Base-by-base conservation (phyloP, 2,113 vertebrate genomes). In the Corynorhinus townsendii region DNA sequence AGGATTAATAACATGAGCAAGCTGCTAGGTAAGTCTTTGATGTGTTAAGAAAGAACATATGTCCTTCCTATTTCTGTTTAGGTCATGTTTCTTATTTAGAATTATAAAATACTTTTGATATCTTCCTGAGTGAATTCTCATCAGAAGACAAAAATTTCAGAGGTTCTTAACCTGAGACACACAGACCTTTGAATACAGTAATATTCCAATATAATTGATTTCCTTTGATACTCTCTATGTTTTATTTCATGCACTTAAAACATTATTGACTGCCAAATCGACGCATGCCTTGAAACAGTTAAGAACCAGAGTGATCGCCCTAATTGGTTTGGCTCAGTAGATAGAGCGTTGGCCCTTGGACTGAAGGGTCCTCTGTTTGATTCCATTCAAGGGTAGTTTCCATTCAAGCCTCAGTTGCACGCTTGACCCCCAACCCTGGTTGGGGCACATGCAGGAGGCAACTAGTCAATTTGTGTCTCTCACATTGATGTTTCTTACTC, bases 1-100 rank as follows among this genome's bases (percentile, higher is more conserved):
- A 98, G 98, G 85, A 97, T 99, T 82, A 98, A 98, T 71, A 98
- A 97, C 89, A 95, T 98, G 96, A 98, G 96, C 77, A 97, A 97
- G 38, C 77, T 97, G 10, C 87, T 97, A 90, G 98, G 99, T 99
- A 98, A 40, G 97, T 59, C 73, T 33, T 33, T 86, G 15, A 56
- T 45, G 22, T 56, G 20, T 76, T 75, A 45, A 49, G 22, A 97
- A 68, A 85, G 43, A 79, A 47, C 8, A 28, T 40, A 85, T 45
- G 68, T 5, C 43, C 89, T 79, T 72, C 45, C 24, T 30, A 15
- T 69, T 73, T 71, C 16, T 73, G n/a, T 77, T n/a, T 59, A 86
- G 64, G 71, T 81, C 35, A 43, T 38, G 2, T 52, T 81, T 96
- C 19, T 90, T 80, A 75, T n/a, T 71, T 84, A 62, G 30, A 95